A percentile compares a stretch with the other conserved stretches of the same genome.
These are phyloP conservation scores for Lutraria lutraria DNA, from an alignment of 2,888 invertebrate genomes.

Conservation along the genomic window DNA sequence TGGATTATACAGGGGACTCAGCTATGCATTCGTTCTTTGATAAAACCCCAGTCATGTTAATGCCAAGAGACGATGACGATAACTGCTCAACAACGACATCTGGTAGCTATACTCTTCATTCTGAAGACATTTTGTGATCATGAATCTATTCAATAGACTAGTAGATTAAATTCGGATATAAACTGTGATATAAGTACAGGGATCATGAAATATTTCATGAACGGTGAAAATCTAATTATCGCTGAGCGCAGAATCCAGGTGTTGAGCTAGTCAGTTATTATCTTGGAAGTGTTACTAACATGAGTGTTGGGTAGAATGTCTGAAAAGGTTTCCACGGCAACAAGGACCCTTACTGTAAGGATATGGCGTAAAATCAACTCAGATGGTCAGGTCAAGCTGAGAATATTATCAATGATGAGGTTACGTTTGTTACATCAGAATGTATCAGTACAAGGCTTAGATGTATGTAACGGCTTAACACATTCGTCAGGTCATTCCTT, in stretches of 20 bases:
- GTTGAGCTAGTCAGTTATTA: neutral
- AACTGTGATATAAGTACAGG: constrained; percentile 41
- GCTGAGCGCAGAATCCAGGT: constrained; percentile 18
- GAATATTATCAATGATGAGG: constrained; percentile 1
- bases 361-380: neutral
- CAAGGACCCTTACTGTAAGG: constrained; percentile 1
- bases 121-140: constrained; percentile 68
- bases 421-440: constrained; percentile 38
- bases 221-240: constrained; percentile 33
- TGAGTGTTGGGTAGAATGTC: neutral
- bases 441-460: constrained; percentile 22
- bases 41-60: constrained; percentile 57
- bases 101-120: constrained; percentile 68
- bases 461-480: neutral
- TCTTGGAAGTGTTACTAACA: neutral
- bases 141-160: neutral
- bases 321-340: neutral
- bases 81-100: constrained; percentile 69
- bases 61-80: constrained; percentile 63
- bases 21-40: constrained; percentile 69
- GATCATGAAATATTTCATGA: neutral
- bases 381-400: neutral
- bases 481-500: constrained; percentile 24
- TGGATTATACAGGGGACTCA: constrained; percentile 70
- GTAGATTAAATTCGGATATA: neutral